Conservation (phyloP, 2,113 vertebrate genomes). For the Panurus biarmicus region DNA sequence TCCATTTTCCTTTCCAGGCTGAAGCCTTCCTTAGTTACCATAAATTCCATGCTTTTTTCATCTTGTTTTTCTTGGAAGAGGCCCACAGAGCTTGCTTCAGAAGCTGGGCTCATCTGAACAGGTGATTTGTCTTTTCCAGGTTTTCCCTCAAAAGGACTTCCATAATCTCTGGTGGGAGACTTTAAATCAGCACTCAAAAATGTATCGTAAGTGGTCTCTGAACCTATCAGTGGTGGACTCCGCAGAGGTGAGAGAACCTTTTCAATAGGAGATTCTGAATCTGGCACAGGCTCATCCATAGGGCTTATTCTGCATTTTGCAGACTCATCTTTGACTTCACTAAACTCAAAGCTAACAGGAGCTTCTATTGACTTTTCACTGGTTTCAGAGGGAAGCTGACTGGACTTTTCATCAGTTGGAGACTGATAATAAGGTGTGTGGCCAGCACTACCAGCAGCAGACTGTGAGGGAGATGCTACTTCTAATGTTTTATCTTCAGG, state of each 20-base stretch:
- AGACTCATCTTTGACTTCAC: slow-evolving; percentile 81
- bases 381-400: slow-evolving; percentile 69
- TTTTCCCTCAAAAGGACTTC: slow-evolving; percentile 50
- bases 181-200: slow-evolving; percentile 68
- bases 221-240: slow-evolving; percentile 73
- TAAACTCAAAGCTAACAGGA: slow-evolving; percentile 76
- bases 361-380: slow-evolving; percentile 55
- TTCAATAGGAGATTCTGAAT: slow-evolving; percentile 76
- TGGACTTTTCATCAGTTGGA: slow-evolving; percentile 87
- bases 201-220: slow-evolving; percentile 68
- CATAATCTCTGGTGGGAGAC: slow-evolving; percentile 43
- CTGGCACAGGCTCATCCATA: slow-evolving; percentile 81
- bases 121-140: slow-evolving; percentile 63
- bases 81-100: slow-evolving; percentile 61
- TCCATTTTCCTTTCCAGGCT: slow-evolving; percentile 59
- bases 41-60: slow-evolving; percentile 61
- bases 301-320: slow-evolving; percentile 79
- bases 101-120: slow-evolving; percentile 64
- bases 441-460: slow-evolving; percentile 83
- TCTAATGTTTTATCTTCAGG: slow-evolving; percentile 91
- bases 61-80: slow-evolving; percentile 71
- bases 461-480: slow-evolving; percentile 86
- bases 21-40: slow-evolving; percentile 62
- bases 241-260: slow-evolving; percentile 75
- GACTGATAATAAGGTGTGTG: slow-evolving; percentile 98